phyloP scores from a whole-genome alignment of 2,888 invertebrate genomes.

The Scaptodrosophila latifasciaeformis region DNA sequence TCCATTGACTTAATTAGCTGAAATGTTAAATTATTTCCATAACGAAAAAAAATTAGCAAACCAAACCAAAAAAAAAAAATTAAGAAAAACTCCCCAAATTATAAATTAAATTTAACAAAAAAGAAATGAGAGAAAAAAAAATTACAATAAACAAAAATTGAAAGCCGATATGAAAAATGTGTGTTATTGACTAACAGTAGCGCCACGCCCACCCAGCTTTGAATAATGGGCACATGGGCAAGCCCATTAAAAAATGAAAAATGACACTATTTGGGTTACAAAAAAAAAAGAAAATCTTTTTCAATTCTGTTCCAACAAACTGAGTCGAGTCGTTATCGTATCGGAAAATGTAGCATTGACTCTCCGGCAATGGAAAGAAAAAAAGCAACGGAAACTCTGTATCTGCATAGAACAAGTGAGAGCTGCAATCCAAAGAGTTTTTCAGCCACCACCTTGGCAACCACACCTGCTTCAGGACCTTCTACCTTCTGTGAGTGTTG shows the following conservation, averaged over 20 bases:
- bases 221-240: no score
- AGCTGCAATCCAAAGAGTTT: conserved; percentile 27
- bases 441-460: not conserved
- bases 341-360: conserved; percentile 30
- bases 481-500: not conserved
- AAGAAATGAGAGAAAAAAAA: conserved; percentile 40
- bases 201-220: no score
- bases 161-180: no score
- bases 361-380: no score
- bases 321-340: no score
- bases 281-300: no score
- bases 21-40: conserved; percentile 45
- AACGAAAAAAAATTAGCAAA: conserved; percentile 54
- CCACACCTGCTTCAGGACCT: no score
- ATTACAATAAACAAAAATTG: not conserved
- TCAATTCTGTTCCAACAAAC: no score
- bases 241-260: conserved; percentile 42
- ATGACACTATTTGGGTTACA: no score
- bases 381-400: no score
- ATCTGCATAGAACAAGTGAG: conserved; percentile 55
- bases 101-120: conserved; percentile 12
- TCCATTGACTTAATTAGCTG: conserved; percentile 62
- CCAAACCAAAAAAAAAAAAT: conserved; percentile 19
- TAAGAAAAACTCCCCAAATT: conserved; percentile 18
- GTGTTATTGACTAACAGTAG: no score